A percentile compares a stretch with the other conserved stretches of the same genome.
Conservation (phyloP, 2,888 invertebrate genomes). For the Scrobipalpa atriplicella region DNA sequence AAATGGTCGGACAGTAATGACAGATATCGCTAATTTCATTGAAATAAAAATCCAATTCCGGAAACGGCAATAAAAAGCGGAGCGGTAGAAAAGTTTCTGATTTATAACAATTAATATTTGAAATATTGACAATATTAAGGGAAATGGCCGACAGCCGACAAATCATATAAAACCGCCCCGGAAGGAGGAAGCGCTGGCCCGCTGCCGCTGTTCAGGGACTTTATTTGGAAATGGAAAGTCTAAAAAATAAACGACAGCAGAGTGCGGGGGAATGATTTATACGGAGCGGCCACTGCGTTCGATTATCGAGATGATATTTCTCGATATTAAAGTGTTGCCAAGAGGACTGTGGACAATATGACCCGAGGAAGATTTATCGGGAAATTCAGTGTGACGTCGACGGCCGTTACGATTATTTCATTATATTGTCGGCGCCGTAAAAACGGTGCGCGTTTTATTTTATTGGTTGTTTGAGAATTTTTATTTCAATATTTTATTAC, state of each 20-base stretch:
- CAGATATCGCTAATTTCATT: conserved; percentile 59
- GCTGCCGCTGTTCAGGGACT: conserved; percentile 78
- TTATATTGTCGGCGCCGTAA: conserved; percentile 81
- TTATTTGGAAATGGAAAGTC: conserved; percentile 82
- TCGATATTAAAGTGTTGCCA: conserved; percentile 82
- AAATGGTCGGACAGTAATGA: conserved; percentile 45
- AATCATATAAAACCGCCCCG: conserved; percentile 82
- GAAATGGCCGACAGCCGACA: conserved; percentile 80
- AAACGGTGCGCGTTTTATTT: conserved; percentile 80
- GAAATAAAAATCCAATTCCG: conserved; percentile 72
- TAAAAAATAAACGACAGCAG: conserved; percentile 80
- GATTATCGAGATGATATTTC: conserved; percentile 82
- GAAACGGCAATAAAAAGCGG: conserved; percentile 64
- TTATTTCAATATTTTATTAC: conserved; percentile 81
- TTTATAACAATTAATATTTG: conserved; percentile 83
- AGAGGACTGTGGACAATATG: conserved; percentile 81
- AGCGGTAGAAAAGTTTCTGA: conserved; percentile 70
- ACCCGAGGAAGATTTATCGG: conserved; percentile 81
- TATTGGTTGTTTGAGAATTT: conserved; percentile 74
- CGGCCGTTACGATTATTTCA: conserved; percentile 82
- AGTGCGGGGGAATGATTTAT: conserved; percentile 77
- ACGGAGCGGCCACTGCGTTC: conserved; percentile 71
- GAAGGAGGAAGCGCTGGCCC: conserved; percentile 80
- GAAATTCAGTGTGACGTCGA: conserved; percentile 77
- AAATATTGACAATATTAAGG: conserved; percentile 82